A percentile compares a stretch with the other conserved stretches of the same genome.
Evolutionary conservation across 2,797 vertebrate genomes (phyloP).

Genomic region (Myotis myotis): DNA sequence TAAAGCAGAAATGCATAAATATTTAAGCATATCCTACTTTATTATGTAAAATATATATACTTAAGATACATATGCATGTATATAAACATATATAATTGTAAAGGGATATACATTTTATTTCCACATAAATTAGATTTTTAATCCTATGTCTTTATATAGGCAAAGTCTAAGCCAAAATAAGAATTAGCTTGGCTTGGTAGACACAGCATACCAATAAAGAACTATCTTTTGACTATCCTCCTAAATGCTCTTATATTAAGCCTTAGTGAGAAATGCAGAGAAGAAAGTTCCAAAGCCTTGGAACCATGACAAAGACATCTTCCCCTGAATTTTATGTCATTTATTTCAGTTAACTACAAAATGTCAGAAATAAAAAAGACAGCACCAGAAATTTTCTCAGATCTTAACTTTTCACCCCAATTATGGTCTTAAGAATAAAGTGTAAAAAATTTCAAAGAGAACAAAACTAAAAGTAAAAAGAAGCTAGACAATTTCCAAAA

Average conservation of each 20-base stretch:
- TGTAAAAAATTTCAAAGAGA: background rate
- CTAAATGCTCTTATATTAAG: slow-evolving; percentile 38
- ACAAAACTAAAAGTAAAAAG: slow-evolving; percentile 11
- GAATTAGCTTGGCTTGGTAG: slow-evolving; percentile 48
- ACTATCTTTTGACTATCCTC: slow-evolving; percentile 20
- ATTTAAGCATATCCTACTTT: background rate
- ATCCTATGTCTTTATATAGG: slow-evolving; percentile 28
- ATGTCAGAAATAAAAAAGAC: slow-evolving; percentile 58
- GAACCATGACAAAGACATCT: slow-evolving; percentile 49
- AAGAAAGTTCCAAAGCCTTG: slow-evolving; percentile 43
- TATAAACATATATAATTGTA: background rate
- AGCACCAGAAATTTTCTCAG: slow-evolving; percentile 21
- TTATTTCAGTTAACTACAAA: slow-evolving; percentile 50
- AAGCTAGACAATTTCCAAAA: background rate
- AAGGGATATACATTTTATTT: slow-evolving; percentile 50
- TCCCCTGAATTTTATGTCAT: slow-evolving; percentile 11
- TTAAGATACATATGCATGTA: background rate
- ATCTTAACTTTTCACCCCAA: slow-evolving; percentile 43
- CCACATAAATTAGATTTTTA: slow-evolving; percentile 7
- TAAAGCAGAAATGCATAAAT: slow-evolving; percentile 45
- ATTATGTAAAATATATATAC: slow-evolving; percentile 31
- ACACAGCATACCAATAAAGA: slow-evolving; percentile 43
- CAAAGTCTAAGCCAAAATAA: slow-evolving; percentile 51
- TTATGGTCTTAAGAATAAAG: slow-evolving; percentile 23
- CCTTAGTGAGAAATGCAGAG: slow-evolving; percentile 29